Conservation (phyloP, 2,888 invertebrate genomes). For the Pelosia muscerda region DNA sequence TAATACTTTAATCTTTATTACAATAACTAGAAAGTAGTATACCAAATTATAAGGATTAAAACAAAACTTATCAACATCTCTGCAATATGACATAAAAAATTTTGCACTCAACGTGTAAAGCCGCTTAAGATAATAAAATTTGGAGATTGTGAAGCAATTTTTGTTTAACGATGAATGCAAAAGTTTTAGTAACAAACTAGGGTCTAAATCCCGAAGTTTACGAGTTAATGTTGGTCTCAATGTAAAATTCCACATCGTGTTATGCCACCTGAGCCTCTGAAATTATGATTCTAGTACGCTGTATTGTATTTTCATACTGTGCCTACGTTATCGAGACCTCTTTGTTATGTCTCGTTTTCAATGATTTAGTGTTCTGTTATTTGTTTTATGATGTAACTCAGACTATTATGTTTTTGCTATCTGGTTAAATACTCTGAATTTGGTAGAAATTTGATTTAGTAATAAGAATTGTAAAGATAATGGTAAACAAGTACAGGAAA, state of each 20-base stretch:
- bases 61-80: conserved; percentile 33
- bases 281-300: conserved; percentile 52
- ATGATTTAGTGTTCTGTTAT: conserved; percentile 18
- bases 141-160: conserved; percentile 53
- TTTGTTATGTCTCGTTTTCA: conserved; percentile 26
- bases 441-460: neutral
- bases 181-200: conserved; percentile 57
- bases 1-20: conserved; percentile 16
- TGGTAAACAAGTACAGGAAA: neutral
- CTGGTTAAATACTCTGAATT: neutral
- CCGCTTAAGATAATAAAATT: conserved; percentile 32
- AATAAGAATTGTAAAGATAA: neutral
- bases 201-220: conserved; percentile 62
- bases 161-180: conserved; percentile 50
- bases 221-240: conserved; percentile 45
- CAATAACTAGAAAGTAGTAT: conserved; percentile 34
- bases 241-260: conserved; percentile 52
- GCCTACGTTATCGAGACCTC: conserved; percentile 26
- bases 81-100: conserved; percentile 29
- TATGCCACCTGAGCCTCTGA: conserved; percentile 55
- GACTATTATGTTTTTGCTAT: neutral
- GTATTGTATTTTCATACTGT: conserved; percentile 46
- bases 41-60: conserved; percentile 22
- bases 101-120: conserved; percentile 37
- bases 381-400: conserved; percentile 24